Conservation (phyloP, 2,888 invertebrate species). For the Sarcophaga subvicina region DNA sequence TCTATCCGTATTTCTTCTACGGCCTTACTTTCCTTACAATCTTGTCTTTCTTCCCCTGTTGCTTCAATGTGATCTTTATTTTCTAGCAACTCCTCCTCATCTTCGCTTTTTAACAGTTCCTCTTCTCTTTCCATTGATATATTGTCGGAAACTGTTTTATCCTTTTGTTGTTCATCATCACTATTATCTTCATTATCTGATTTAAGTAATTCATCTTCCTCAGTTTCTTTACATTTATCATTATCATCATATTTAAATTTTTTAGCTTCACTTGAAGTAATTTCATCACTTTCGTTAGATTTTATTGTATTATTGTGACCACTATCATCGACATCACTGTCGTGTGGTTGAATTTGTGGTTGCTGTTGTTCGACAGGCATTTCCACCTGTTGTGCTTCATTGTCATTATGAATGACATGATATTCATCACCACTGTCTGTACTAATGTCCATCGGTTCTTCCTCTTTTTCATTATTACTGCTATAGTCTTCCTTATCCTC, state of each 20-base stretch:
- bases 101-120: constrained; percentile 66
- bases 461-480: constrained; percentile 28
- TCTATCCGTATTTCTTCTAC: constrained; percentile 39
- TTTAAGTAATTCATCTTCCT: constrained; percentile 68
- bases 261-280: constrained; percentile 34
- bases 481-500: constrained; percentile 33
- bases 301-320: neutral
- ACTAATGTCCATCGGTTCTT: constrained; percentile 49
- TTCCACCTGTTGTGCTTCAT: constrained; percentile 47
- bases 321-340: neutral
- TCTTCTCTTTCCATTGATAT: constrained; percentile 69
- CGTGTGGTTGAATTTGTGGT: constrained; percentile 28
- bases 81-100: constrained; percentile 43
- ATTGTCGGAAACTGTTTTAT: neutral
- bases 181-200: constrained; percentile 55
- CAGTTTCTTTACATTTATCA: constrained; percentile 1
- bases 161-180: neutral
- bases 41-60: constrained; percentile 17
- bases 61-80: neutral
- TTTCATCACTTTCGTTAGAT: constrained; percentile 29
- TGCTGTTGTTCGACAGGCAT: neutral
- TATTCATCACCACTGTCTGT: constrained; percentile 17
- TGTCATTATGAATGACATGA: constrained; percentile 19
- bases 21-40: neutral
- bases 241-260: constrained; percentile 27